Evolutionary conservation across 35 echinoderm and acorn worm species (phyloP).

Genomic region (Apostichopus japonicus): DNA sequence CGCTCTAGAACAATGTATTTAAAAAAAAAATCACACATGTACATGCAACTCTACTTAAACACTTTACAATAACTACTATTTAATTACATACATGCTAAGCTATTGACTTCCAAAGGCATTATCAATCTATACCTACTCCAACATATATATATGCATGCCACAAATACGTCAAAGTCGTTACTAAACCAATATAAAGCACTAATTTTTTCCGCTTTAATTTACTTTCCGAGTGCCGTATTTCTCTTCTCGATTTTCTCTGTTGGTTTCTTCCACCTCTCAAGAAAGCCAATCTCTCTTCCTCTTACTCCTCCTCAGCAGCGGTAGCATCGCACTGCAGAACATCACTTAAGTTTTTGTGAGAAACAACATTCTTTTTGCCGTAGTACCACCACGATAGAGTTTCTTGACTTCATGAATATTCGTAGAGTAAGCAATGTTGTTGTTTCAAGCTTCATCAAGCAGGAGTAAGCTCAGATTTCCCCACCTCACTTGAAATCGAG

Average conservation of each 20-base stretch:
- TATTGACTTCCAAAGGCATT: no score
- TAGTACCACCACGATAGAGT: constrained; percentile 1
- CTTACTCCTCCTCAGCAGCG: background rate
- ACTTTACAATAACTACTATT: no score
- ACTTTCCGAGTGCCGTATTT: constrained; percentile 1
- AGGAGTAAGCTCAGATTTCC: constrained; percentile 28
- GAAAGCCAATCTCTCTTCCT: background rate
- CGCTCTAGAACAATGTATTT: no score
- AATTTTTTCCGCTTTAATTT: background rate
- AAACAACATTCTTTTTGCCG: background rate
- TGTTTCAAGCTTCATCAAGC: constrained; percentile 23
- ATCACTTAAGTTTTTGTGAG: constrained; percentile 1
- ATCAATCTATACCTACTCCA: no score
- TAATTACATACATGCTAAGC: no score
- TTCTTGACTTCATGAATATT: constrained; percentile 40
- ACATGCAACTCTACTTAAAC: no score
- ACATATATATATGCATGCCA: no score
- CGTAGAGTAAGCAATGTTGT: constrained; percentile 4
- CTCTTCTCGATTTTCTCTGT: background rate
- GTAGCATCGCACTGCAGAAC: background rate
- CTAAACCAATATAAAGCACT: background rate
- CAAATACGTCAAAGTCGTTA: no score
- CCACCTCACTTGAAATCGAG: background rate
- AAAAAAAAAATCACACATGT: no score
- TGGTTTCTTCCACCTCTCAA: background rate